Evolutionary conservation across 2,888 invertebrate species (phyloP), one percentile per base, ranked within the genome.

Genomic region (Stratiomys singularior): DNA sequence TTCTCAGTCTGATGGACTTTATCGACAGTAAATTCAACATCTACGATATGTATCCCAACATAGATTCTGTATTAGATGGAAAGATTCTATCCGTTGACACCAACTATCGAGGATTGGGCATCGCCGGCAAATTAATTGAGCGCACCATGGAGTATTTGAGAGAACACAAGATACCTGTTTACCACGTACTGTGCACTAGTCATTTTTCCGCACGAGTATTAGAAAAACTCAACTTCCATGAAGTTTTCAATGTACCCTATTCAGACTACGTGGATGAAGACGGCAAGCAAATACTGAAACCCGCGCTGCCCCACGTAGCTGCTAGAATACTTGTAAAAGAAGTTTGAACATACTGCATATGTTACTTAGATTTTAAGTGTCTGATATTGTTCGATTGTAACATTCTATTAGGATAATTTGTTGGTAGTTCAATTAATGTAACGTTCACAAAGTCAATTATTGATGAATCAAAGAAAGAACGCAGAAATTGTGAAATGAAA

Each of bases 131-230:
- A 1, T 80, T 87, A 9, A 87, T 86, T 1, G 85, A 87, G 79
- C 80, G 81, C 1, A 82, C 82, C 0, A 82, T 87, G 21, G 85
- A 87, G 5, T 86, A 84, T 79, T 86, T 87, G 86, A 83, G 83
- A 0, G 82, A 84, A 25, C 81, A 86, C 37, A 81, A 84, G 0
- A 87, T 87, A 66, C 82, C 83, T n/a, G 86, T 94, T 7, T 89
- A 93, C 78, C 89, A 94, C 28, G 90, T 92, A 58, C 92, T 94
- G 81, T 94, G 94, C 79, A 92, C 93, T 4, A 95, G 94, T 82
- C 90, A 91, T 78, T 95, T 90, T 85, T 94, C 94, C 1, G 93
- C 93, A 0, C 90, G 90, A 84, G 91, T 94, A 0, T 91, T 94
- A 72, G 91, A 91, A 80, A 90, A 91, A 81, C 86, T 92, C 27